phyloP scores from a whole-genome alignment of 2,113 vertebrate genomes.

The Oryzias curvinotus region DNA sequence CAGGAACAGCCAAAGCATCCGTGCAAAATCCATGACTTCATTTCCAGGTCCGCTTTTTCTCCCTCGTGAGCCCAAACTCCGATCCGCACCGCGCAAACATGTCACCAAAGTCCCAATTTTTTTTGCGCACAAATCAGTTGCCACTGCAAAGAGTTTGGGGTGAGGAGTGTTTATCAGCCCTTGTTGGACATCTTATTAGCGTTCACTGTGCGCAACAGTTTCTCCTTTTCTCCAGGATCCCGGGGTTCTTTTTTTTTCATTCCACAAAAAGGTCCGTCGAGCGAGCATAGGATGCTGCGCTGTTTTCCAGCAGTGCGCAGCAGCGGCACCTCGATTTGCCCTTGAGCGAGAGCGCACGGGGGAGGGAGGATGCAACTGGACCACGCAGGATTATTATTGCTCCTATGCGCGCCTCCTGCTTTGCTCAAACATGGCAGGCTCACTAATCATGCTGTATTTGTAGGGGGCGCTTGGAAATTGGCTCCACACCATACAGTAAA shows the following conservation, averaged over 20 bases:
- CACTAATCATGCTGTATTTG: not conserved
- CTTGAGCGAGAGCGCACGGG: constrained; percentile 51
- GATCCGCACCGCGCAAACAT: constrained; percentile 6
- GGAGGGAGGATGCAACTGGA: constrained; percentile 39
- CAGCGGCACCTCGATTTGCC: constrained; percentile 53
- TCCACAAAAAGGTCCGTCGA: constrained; percentile 25
- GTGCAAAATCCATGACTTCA: constrained; percentile 66
- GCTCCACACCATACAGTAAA: not conserved
- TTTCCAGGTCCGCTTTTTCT: constrained; percentile 29
- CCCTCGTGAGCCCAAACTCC: constrained; percentile 48
- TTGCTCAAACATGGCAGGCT: constrained; percentile 10
- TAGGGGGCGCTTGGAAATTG: not conserved
- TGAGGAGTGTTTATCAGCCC: constrained; percentile 27
- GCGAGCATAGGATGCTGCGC: constrained; percentile 45
- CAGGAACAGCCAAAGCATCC: constrained; percentile 45
- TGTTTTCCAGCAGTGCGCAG: constrained; percentile 47
- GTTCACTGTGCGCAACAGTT: constrained; percentile 17
- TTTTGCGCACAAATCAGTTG: constrained; percentile 19
- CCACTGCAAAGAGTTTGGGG: not conserved
- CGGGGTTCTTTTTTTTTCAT: constrained; percentile 21
- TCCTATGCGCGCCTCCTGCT: constrained; percentile 21
- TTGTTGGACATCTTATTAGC: constrained; percentile 37
- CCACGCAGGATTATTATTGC: constrained; percentile 59
- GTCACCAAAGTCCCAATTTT: constrained; percentile 34
- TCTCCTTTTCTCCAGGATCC: constrained; percentile 13